Evolutionary conservation across 2,888 invertebrate genomes (phyloP).

Genomic region (Lasioglossum zephyrum): DNA sequence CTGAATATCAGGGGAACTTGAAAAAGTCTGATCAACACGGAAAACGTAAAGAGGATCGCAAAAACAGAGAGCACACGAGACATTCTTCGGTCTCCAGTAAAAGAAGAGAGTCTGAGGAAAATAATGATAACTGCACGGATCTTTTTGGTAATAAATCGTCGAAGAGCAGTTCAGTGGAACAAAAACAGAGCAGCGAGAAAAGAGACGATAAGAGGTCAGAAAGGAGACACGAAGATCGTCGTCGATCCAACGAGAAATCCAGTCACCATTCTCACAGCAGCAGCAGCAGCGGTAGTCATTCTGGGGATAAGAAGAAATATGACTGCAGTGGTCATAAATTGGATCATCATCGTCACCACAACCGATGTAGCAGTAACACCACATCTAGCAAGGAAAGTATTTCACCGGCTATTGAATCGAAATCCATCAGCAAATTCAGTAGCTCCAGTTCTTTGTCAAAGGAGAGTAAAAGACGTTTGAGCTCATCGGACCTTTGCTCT

Average conservation of each 20-base stretch:
- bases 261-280: constrained; percentile 68
- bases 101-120: constrained; percentile 67
- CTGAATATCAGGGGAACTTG: constrained; percentile 83
- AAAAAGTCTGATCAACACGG: constrained; percentile 83
- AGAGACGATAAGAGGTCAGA: constrained; percentile 65
- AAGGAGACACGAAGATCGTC: constrained; percentile 77
- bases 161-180: constrained; percentile 47
- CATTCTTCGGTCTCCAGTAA: constrained; percentile 69
- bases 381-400: constrained; percentile 60
- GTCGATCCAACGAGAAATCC: constrained; percentile 75
- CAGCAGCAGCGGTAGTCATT: constrained; percentile 56
- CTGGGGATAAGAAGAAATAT: constrained; percentile 74
- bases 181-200: constrained; percentile 64
- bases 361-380: constrained; percentile 49
- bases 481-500: constrained; percentile 50
- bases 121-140: constrained; percentile 52
- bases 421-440: constrained; percentile 51
- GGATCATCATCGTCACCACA: constrained; percentile 69
- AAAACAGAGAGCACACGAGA: constrained; percentile 71
- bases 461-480: constrained; percentile 59
- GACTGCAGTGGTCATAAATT: constrained; percentile 64
- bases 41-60: constrained; percentile 78
- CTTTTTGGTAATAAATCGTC: constrained; percentile 52
- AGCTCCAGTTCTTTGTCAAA: constrained; percentile 50
- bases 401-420: constrained; percentile 44